phyloP scores from a whole-genome alignment of 30 jellyfish, hydroid and myxozoan species.

The Aurelia sp. region DNA sequence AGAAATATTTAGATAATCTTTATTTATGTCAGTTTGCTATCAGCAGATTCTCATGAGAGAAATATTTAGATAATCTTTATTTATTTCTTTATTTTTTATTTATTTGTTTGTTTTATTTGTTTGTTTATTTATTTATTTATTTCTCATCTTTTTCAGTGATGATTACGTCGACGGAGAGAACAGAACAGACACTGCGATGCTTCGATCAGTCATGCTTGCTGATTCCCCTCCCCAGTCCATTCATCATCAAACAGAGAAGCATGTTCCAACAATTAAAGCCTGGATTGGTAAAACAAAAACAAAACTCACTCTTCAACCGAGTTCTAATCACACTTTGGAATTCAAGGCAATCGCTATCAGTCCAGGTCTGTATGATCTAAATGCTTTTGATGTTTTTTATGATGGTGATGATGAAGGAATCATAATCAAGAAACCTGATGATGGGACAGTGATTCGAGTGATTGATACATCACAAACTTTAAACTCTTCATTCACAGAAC shows the following conservation, averaged over 20 bases:
- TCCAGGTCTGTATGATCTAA: constrained; percentile 56
- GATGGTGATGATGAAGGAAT: constrained; percentile 2
- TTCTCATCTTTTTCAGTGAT: background rate
- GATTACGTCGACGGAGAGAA: background rate
- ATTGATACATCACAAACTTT: constrained; percentile 12
- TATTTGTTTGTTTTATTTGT: too few relatives aligned
- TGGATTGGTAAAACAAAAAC: constrained; percentile 58
- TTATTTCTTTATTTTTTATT: too few relatives aligned
- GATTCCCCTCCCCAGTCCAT: background rate
- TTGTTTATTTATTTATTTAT: too few relatives aligned
- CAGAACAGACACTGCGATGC: constrained; percentile 32
- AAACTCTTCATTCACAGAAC: background rate
- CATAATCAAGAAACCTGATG: constrained; percentile 15
- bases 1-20: background rate
- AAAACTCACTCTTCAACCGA: constrained; percentile 41
- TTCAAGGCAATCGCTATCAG: constrained; percentile 41
- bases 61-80: background rate
- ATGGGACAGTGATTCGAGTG: constrained; percentile 40
- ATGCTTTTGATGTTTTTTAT: constrained; percentile 16
- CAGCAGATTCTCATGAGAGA: too few relatives aligned
- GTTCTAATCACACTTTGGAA: background rate
- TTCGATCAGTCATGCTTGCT: background rate
- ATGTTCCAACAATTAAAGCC: background rate
- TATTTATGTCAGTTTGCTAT: too few relatives aligned
- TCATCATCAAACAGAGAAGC: background rate